Evolutionary conservation across 2,797 vertebrate genomes (phyloP).

Genomic region (Buceros bicornis): DNA sequence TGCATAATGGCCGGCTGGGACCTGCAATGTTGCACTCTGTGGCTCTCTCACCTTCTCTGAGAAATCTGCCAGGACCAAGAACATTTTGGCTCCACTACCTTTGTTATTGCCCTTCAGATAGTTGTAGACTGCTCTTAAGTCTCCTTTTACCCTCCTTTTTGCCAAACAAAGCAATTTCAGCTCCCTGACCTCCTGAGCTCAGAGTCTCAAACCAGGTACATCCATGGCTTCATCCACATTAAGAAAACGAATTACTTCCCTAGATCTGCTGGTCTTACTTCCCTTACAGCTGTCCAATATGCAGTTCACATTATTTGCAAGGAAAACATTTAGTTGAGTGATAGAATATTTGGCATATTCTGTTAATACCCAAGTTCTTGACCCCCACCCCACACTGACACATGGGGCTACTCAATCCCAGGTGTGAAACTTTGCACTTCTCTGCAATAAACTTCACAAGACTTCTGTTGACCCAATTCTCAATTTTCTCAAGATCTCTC

Average conservation of each 20-base stretch:
- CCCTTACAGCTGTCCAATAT: not conserved
- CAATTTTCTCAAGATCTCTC: not conserved
- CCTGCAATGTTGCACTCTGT: not conserved
- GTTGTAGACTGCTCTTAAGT: not conserved
- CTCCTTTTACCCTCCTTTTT: not conserved
- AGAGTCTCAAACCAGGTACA: not conserved
- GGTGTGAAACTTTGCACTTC: not conserved
- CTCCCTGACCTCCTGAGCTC: not conserved
- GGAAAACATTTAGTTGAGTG: not conserved
- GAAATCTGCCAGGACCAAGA: not conserved
- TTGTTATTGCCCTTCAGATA: not conserved
- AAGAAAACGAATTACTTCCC: not conserved
- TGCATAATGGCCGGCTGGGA: not conserved
- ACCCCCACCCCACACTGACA: not conserved
- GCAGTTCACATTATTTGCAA: not conserved
- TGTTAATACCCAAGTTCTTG: not conserved
- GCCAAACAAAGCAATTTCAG: not conserved
- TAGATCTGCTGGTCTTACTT: not conserved
- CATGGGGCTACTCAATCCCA: not conserved
- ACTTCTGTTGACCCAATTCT: not conserved
- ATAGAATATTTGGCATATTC: not conserved
- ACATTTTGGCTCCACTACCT: not conserved
- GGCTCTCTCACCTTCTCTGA: not conserved
- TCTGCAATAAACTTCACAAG: not conserved
- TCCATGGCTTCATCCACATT: not conserved